Percentiles rank a stretch among this genome's conserved stretches.
These are phyloP conservation scores for Phocoena phocoena DNA, from an alignment of 2,113 vertebrate genomes.

Conservation along the genomic window DNA sequence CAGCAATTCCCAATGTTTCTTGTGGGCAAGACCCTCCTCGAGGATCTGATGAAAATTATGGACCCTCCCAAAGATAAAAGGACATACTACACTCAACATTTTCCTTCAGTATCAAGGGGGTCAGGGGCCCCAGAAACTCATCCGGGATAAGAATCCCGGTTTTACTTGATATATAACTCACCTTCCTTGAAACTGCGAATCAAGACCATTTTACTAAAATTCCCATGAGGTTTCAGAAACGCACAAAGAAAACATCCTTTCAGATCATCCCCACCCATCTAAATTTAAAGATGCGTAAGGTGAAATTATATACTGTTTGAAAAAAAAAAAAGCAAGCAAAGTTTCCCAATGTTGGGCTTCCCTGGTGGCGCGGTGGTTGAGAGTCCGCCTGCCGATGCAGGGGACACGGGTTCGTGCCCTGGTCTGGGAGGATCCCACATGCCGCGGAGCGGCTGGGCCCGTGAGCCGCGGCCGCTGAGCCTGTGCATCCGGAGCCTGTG, in stretches of 20 bases:
- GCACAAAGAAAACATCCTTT: background rate
- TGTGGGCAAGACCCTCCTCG: background rate
- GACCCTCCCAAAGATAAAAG: background rate
- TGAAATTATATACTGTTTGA: background rate
- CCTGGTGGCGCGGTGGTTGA: too few relatives aligned
- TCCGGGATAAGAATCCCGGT: background rate
- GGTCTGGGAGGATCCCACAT: too few relatives aligned
- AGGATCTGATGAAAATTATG: background rate
- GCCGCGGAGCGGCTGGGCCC: too few relatives aligned
- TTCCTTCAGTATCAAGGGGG: background rate
- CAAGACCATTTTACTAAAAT: background rate
- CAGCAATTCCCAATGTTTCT: background rate
- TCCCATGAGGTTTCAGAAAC: slow-evolving; percentile 3
- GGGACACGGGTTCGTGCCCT: too few relatives aligned
- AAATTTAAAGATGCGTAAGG: background rate
- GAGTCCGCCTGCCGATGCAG: too few relatives aligned
- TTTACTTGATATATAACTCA: background rate
- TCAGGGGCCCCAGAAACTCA: background rate
- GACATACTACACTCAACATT: background rate
- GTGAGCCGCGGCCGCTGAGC: too few relatives aligned
- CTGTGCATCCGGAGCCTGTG: too few relatives aligned
- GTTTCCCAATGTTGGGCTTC: background rate
- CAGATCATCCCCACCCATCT: background rate
- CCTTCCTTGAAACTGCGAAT: background rate
- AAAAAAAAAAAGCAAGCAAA: background rate